Evolutionary conservation across 2,797 vertebrate genomes (phyloP).

Genomic region (Eurystomus glaucurus): DNA sequence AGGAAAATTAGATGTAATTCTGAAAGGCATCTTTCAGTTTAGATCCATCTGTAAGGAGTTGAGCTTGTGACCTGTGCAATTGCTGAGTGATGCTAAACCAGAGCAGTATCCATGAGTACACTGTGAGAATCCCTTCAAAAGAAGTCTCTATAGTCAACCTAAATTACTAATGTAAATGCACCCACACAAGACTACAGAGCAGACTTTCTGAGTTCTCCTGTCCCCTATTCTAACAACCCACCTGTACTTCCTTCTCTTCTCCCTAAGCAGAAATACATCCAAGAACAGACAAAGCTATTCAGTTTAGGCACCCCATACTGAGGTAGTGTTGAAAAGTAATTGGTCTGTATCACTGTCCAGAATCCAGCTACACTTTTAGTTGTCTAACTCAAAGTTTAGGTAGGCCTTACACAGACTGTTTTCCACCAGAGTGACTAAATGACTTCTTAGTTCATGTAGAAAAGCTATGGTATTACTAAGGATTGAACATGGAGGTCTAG

Average conservation of each 20-base stretch:
- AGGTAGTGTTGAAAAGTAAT: background rate
- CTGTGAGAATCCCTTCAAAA: background rate
- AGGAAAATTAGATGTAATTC: background rate
- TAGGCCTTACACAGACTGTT: background rate
- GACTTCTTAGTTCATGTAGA: background rate
- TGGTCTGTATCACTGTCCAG: background rate
- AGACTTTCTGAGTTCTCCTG: background rate
- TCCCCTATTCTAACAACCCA: background rate
- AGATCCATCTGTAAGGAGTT: background rate
- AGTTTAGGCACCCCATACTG: background rate
- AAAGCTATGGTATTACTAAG: background rate
- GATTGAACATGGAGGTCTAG: background rate
- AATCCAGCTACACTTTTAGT: background rate
- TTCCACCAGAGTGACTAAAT: background rate
- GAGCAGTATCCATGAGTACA: background rate
- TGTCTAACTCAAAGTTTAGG: background rate
- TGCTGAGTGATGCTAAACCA: background rate
- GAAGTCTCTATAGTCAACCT: background rate
- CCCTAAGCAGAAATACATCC: background rate
- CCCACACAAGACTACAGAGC: background rate
- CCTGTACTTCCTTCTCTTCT: background rate
- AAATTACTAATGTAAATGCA: background rate
- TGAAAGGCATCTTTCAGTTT: background rate
- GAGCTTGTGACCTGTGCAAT: background rate
- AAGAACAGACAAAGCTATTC: background rate